phyloP scores from a whole-genome alignment of 2,797 vertebrate genomes.

The Pangasius mekongensis region DNA sequence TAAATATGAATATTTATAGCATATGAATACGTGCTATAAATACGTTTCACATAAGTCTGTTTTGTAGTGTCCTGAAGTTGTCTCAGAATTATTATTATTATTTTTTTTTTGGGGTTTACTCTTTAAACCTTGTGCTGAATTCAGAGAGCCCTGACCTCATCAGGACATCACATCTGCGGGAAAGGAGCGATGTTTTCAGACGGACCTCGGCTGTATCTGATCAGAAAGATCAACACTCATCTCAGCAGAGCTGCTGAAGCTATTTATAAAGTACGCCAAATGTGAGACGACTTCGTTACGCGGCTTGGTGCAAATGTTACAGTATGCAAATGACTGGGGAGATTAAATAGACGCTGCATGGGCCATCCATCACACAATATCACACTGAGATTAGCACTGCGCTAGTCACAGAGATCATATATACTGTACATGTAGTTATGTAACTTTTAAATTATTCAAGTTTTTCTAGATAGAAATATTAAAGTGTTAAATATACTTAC shows the following conservation, averaged over 20 bases:
- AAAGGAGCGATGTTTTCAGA: background rate
- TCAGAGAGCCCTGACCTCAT: background rate
- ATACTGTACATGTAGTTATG: background rate
- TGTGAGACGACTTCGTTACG: background rate
- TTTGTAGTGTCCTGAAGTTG: background rate
- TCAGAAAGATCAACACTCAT: background rate
- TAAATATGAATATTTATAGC: too few relatives aligned
- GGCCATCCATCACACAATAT: background rate
- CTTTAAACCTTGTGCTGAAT: background rate
- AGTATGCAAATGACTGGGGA: constrained; percentile 15
- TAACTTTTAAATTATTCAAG: background rate
- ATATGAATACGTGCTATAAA: background rate
- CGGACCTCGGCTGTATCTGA: background rate
- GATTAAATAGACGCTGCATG: background rate
- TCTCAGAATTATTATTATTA: too few relatives aligned
- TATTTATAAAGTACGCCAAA: background rate
- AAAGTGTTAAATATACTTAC: background rate
- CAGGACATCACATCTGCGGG: background rate
- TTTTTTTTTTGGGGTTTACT: background rate
- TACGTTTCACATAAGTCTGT: background rate
- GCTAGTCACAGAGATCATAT: background rate
- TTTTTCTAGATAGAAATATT: background rate
- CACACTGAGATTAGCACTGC: background rate
- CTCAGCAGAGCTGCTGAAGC: too few relatives aligned
- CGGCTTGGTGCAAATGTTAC: constrained; percentile 10